These are phyloP conservation scores for Paedocypris sp. DNA, from an alignment of 2,113 vertebrate genomes.

Conservation along the genomic window DNA sequence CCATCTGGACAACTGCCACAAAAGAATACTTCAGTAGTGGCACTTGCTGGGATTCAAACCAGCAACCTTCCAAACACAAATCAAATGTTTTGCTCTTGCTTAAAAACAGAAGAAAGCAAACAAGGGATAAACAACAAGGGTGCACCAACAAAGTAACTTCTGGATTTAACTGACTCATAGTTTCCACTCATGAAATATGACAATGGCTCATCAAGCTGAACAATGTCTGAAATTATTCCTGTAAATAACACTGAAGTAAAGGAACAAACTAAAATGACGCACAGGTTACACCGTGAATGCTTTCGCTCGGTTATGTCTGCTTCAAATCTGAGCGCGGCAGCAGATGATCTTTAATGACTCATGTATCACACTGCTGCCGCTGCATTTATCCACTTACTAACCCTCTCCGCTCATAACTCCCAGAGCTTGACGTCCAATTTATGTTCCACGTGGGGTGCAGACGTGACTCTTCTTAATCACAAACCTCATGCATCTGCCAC, in stretches of 20 bases:
- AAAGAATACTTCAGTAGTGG: no score
- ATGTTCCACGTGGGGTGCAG: neutral
- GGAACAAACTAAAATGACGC: no score
- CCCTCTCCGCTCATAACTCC: constrained; percentile 3
- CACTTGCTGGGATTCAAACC: no score
- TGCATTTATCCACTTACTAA: constrained; percentile 19
- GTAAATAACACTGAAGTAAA: neutral
- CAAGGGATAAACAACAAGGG: no score
- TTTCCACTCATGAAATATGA: no score
- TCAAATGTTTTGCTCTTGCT: no score
- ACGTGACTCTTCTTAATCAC: constrained; percentile 10
- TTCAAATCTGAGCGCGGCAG: neutral
- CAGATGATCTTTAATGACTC: constrained; percentile 9
- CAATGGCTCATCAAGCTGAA: neutral
- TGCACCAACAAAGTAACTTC: no score
- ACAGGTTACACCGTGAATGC: no score
- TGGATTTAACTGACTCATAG: no score
- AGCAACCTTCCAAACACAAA: no score
- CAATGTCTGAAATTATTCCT: neutral
- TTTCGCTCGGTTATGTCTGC: neutral
- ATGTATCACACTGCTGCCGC: constrained; percentile 4
- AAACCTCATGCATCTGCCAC: constrained; percentile 7
- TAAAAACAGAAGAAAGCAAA: no score
- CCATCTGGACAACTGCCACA: no score
- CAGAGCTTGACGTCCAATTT: neutral